Evolutionary conservation across 2,888 invertebrate genomes (phyloP), one percentile per base, ranked within the genome.

Genomic region (Dynastes grantii): DNA sequence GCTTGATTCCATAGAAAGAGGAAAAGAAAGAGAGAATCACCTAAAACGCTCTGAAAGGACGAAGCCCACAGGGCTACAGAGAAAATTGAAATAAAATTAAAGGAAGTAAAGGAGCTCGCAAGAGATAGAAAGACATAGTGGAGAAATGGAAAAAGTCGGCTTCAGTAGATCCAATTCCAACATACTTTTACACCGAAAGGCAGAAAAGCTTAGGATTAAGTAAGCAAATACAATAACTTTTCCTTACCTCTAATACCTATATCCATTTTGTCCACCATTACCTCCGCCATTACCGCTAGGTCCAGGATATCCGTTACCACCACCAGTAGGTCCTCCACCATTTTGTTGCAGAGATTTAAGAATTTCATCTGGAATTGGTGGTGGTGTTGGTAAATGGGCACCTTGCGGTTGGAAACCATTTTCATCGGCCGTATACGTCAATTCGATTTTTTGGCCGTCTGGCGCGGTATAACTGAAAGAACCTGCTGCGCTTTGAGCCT

Each of bases 331-430:
- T 55, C 79, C 76, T 27, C 70, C 78, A 13, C 84, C 90, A 45
- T 89, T 89, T 32, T 89, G 88, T 70, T 91, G 91, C 68, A 93
- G 85, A 0, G 92, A 90, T 84, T 91, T 91, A 77, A 90, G 89
- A 81, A 93, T 93, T 51, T 91, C 93, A 82, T 91, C 92, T n/a
- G 93, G 93, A 81, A 93, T 92, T 76, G 93, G 92, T 2, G 93
- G 93, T 6, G 93, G 91, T 0, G 92, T 92, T 16, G 93, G 93
- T 67, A 93, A 85, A 82, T 93, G 91, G 29, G 89, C 89, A 58
- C 91, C 91, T 80, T 90, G 89, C 1, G 93, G 91, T 79, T 91
- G 91, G 87, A 93, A 93, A 75, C 93, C 93, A 80, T 92, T 93
- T 85, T 93, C 93, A 84, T 93, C 93, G 61, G 93, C 93, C 0